A percentile compares a stretch with the other conserved stretches of the same genome.
These are phyloP conservation scores for Chascanopsetta lugubris DNA, from an alignment of 2,113 vertebrate genomes.

Conservation along the genomic window DNA sequence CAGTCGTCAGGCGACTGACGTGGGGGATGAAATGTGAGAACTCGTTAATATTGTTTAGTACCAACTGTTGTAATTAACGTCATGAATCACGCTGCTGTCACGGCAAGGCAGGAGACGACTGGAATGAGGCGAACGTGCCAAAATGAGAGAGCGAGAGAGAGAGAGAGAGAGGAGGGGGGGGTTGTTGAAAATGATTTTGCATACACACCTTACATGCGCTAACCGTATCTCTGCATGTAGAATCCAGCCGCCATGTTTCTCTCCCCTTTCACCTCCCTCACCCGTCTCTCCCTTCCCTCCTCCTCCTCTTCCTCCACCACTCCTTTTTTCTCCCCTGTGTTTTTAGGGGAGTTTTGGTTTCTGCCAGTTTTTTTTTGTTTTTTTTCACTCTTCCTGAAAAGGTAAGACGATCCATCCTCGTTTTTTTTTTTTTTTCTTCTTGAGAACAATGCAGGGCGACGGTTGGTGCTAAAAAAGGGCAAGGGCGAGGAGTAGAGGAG, in stretches of 20 bases:
- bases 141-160: neutral
- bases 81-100: slow-evolving; percentile 46
- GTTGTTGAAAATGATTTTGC: neutral
- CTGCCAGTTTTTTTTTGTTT: slow-evolving; percentile 56
- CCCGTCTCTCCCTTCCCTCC: slow-evolving; percentile 6
- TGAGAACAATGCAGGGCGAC: slow-evolving; percentile 67
- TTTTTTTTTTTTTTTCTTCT: slow-evolving; percentile 46
- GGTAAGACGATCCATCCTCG: slow-evolving; percentile 76
- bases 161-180: neutral
- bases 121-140: slow-evolving; percentile 12
- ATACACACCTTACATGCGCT: neutral
- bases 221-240: neutral
- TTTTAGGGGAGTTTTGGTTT: slow-evolving; percentile 76
- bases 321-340: slow-evolving; percentile 56
- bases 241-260: neutral
- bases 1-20: slow-evolving; percentile 18
- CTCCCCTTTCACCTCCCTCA: neutral
- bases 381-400: slow-evolving; percentile 68
- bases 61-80: slow-evolving; percentile 35
- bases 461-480: slow-evolving; percentile 36
- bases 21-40: slow-evolving; percentile 29
- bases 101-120: neutral
- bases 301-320: neutral
- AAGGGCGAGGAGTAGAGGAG: no score
- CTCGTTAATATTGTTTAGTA: slow-evolving; percentile 28